These are phyloP conservation scores for Lamellibrachia satsuma DNA, from an alignment of 2,888 invertebrate genomes.

Conservation along the genomic window DNA sequence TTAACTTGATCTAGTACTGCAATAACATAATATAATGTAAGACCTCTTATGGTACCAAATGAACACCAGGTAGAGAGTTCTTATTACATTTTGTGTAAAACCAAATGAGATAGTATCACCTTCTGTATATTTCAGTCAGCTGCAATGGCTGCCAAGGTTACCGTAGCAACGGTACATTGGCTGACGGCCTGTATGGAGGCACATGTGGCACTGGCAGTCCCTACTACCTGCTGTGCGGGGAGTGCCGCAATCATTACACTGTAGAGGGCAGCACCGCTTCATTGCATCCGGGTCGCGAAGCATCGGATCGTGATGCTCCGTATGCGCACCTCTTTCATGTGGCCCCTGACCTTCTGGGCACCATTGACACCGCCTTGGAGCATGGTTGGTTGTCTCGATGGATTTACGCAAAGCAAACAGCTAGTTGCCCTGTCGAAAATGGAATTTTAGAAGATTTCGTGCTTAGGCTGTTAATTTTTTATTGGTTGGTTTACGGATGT, in stretches of 20 bases:
- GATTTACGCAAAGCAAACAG: not conserved
- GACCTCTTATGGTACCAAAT: not conserved
- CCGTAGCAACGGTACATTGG: slow-evolving; percentile 56
- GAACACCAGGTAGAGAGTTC: not conserved
- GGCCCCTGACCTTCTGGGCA: slow-evolving; percentile 54
- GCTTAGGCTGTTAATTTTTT: not conserved
- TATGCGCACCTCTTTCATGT: slow-evolving; percentile 39
- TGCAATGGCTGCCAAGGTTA: slow-evolving; percentile 52
- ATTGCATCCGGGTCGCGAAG: slow-evolving; percentile 22
- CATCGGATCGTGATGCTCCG: slow-evolving; percentile 26
- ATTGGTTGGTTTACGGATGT: no score
- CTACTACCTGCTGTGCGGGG: slow-evolving; percentile 69
- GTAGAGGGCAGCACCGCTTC: slow-evolving; percentile 25
- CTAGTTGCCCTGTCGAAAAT: not conserved
- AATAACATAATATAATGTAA: not conserved
- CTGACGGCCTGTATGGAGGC: slow-evolving; percentile 66
- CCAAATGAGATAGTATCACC: not conserved
- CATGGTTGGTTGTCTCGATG: slow-evolving; percentile 23
- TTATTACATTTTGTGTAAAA: not conserved
- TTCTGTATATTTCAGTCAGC: not conserved
- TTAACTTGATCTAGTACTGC: no score
- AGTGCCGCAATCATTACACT: slow-evolving; percentile 68
- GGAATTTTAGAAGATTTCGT: not conserved
- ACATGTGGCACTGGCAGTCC: slow-evolving; percentile 69
- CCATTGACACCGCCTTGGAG: slow-evolving; percentile 29